These are phyloP conservation scores for Drosophila ambigua DNA, from an alignment of 1,140 invertebrate genomes.

Conservation along the genomic window DNA sequence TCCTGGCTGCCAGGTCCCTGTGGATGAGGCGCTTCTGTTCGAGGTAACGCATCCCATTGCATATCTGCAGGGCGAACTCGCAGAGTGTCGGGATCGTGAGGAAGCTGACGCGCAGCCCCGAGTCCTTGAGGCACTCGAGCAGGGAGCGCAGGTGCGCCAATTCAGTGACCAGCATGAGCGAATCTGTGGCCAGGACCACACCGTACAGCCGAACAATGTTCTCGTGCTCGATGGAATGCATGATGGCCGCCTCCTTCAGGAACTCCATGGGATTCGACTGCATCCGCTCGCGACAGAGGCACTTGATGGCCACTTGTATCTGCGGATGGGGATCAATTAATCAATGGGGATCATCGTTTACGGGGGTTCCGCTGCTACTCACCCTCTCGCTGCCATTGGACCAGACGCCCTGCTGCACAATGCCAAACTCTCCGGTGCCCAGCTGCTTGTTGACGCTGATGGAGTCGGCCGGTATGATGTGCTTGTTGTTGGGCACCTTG, in stretches of 20 bases:
- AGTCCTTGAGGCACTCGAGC: conserved; percentile 97
- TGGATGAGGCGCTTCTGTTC: conserved; percentile 97
- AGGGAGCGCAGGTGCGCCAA: conserved; percentile 96
- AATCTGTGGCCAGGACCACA: conserved; percentile 97
- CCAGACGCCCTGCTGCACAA: conserved; percentile 99
- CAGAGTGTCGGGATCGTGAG: conserved; percentile 92
- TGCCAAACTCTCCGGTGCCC: conserved; percentile 98
- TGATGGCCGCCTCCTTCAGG: conserved; percentile 98
- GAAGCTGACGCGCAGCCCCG: conserved; percentile 93
- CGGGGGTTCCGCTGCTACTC: conserved; percentile 70
- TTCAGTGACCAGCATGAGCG: conserved; percentile 98
- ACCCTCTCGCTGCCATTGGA: conserved; percentile 96
- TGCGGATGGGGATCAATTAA: conserved; percentile 66
- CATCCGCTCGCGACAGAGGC: conserved; percentile 96
- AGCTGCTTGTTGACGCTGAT: conserved; percentile 97
- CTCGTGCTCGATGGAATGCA: conserved; percentile 98
- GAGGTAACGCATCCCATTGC: conserved; percentile 97
- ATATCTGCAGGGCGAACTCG: conserved; percentile 97
- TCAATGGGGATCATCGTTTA: neutral
- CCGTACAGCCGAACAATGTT: conserved; percentile 98
- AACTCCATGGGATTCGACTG: conserved; percentile 98
- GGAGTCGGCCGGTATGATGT: conserved; percentile 97
- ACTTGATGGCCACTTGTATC: conserved; percentile 99
- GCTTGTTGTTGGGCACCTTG: conserved; percentile 91
- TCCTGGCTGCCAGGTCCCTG: conserved; percentile 96